Conservation (phyloP, 2,888 invertebrate genomes). For the Kryphioiulus occultus region DNA sequence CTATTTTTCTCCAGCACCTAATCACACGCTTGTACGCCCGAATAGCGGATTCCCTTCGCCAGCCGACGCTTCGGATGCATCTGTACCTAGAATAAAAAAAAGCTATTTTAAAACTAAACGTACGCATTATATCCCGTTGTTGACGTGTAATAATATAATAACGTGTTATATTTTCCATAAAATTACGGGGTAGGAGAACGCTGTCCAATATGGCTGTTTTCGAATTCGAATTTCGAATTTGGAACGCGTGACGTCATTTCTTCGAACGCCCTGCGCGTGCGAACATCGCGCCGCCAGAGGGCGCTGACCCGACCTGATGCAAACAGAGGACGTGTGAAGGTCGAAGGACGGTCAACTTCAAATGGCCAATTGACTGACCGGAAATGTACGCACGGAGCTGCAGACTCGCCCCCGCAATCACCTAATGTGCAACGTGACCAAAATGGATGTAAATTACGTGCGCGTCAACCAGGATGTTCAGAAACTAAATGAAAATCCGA, state of each 20-base stretch:
- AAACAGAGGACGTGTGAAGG: neutral
- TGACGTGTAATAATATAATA: neutral
- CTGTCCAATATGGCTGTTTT: neutral
- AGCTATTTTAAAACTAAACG: neutral
- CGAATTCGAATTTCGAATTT: neutral
- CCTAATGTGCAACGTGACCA: neutral
- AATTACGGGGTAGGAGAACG: neutral
- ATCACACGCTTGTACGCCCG: neutral
- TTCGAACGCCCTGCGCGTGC: too few species aligned
- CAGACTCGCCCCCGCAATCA: too few species aligned
- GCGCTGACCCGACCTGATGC: neutral
- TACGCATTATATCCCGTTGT: neutral
- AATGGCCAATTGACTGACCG: too few species aligned
- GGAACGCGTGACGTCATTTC: neutral
- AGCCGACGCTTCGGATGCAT: neutral
- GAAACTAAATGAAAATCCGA: neutral
- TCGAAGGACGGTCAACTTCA: neutral
- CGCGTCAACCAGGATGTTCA: neutral
- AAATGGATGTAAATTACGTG: neutral
- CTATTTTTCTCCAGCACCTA: neutral
- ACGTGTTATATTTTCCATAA: neutral
- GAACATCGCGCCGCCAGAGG: neutral
- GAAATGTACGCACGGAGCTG: too few species aligned
- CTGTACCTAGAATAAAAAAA: neutral
- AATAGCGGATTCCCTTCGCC: neutral